These are phyloP conservation scores for Meteorus colon DNA, from an alignment of 2,888 invertebrate genomes.

Conservation along the genomic window DNA sequence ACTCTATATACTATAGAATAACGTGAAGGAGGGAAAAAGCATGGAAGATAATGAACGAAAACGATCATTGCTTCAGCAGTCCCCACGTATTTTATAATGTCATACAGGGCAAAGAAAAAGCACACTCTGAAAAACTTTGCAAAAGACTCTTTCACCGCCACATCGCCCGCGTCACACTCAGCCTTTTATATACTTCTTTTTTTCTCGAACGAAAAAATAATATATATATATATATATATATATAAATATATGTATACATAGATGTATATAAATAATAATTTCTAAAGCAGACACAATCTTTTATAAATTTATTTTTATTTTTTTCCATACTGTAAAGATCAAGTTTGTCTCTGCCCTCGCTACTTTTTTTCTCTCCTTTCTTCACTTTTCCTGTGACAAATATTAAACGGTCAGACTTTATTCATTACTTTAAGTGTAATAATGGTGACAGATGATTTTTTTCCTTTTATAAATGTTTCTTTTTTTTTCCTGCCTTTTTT, in stretches of 20 bases:
- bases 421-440: slow-evolving; percentile 18
- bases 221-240: not conserved
- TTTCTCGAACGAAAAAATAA: not conserved
- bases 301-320: not conserved
- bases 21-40: not conserved
- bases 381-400: not conserved
- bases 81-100: not conserved
- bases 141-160: not conserved
- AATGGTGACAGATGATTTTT: slow-evolving; percentile 27
- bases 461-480: not conserved
- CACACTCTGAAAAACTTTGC: not conserved
- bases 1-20: not conserved
- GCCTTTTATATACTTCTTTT: not conserved
- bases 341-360: not conserved
- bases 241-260: not conserved
- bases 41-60: slow-evolving; percentile 1
- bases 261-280: not conserved
- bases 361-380: not conserved
- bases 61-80: not conserved
- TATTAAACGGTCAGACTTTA: slow-evolving; percentile 22
- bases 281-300: not conserved
- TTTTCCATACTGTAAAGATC: not conserved
- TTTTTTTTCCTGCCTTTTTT: not conserved
- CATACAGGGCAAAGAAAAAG: not conserved
- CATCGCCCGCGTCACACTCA: not conserved